Evolutionary conservation across 2,113 vertebrate genomes (phyloP), one percentile per base, ranked within the genome.

Genomic region (Acanthisitta chloris): DNA sequence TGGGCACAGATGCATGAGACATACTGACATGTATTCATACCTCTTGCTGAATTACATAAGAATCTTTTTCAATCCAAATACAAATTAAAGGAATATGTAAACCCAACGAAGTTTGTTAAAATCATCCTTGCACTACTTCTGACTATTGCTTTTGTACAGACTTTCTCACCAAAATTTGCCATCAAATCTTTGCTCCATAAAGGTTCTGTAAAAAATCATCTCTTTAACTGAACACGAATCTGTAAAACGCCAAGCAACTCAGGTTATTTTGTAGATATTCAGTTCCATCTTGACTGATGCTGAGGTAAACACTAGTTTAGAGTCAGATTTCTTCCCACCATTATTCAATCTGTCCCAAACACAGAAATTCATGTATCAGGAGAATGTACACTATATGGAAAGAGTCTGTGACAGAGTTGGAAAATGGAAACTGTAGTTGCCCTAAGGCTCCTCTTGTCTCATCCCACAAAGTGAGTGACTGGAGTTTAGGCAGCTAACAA

Each of bases 361-460:
- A 45, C 17, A 87, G 48, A 64, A n/a, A 48, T 52, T 65, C 13
- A 25, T 42, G 31, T 15, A 26, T 9, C 17, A 81, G 29, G 17
- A 65, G 57, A 73, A 73, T 23, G 9, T 43, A 46, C 0, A 0
- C 8, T 42, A 4, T 36, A 45, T 5, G 45, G 36, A 25, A 6
- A 36, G 73, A 65, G 24, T 24, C 28, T 65, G 31, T 86, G n/a
- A 51, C 20, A 76, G 42, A 65, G 45, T 26, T 0, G 0, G 69
- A 78, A 43, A 67, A 51, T 8, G 33, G 46, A 62, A 70, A 23
- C 12, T 23, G 19, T 26, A 15, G 12, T 29, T 85, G 45, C 19
- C 52, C 65, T 57, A 65, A 74, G 36, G 21, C 13, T 85, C 21
- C 3, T 1, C 11, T 61, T 86, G 34, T 71, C 70, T 42, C 26